Conservation (phyloP, 1,140 invertebrate species). For the Saxidomus purpurata region DNA sequence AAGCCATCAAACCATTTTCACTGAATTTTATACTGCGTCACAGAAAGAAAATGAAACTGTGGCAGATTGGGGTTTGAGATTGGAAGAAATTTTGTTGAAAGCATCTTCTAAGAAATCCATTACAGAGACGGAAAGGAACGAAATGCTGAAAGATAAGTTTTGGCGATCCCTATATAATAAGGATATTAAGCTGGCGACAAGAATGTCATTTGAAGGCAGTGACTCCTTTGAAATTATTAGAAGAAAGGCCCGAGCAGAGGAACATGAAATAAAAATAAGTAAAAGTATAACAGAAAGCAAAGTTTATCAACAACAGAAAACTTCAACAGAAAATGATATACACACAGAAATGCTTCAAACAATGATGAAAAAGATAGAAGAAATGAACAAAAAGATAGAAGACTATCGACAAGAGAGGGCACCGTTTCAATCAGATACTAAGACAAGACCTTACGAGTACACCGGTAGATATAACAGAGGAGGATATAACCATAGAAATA, state of each 20-base stretch:
- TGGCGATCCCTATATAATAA: not conserved
- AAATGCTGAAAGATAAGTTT: not conserved
- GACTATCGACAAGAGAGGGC: no score
- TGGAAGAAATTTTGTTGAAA: no score
- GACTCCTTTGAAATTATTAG: not conserved
- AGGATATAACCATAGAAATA: no score
- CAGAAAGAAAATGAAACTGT: not conserved
- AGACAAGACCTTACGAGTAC: not conserved
- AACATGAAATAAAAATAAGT: not conserved
- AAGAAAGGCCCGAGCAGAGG: not conserved
- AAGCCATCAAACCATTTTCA: no score
- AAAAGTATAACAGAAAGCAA: not conserved
- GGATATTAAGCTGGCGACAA: not conserved
- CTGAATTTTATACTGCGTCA: not conserved
- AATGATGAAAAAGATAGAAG: no score
- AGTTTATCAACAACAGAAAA: not conserved
- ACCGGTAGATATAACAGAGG: not conserved
- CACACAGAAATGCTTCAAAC: not conserved
- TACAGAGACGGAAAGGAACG: not conserved
- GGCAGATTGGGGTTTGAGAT: not conserved
- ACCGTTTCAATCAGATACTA: not conserved
- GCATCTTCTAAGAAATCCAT: no score
- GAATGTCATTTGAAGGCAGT: not conserved
- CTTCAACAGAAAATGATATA: not conserved
- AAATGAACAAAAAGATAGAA: not conserved